Conservation (phyloP, 2,113 vertebrate genomes). For the Dipodomys stephensi region DNA sequence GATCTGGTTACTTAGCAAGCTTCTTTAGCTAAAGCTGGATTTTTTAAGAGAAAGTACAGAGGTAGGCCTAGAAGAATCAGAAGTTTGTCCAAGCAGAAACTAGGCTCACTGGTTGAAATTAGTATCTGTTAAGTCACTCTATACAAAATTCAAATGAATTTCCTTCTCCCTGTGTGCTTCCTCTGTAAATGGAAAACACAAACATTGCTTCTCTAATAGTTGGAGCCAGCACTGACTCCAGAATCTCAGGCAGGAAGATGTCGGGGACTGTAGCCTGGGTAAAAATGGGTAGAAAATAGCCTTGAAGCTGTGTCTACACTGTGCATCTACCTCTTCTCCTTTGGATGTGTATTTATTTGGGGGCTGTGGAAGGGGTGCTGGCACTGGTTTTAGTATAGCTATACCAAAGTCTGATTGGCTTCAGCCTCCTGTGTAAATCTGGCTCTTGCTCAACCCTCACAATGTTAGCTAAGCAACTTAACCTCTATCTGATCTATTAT, state of each 20-base stretch:
- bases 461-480: constrained; percentile 1
- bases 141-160: neutral
- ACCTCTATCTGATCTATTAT: constrained; percentile 22
- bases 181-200: neutral
- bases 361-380: neutral
- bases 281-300: neutral
- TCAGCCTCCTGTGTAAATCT: neutral
- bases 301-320: neutral
- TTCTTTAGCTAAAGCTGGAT: neutral
- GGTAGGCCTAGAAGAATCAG: neutral
- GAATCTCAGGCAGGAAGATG: neutral
- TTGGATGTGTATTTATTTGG: neutral
- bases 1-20: neutral
- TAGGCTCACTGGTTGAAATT: neutral
- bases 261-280: neutral
- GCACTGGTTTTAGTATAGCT: neutral
- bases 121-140: constrained; percentile 9
- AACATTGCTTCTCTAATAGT: neutral
- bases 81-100: neutral
- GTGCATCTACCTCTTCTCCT: neutral
- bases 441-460: neutral
- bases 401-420: neutral
- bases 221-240: neutral
- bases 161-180: neutral
- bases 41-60: neutral